Base-by-base conservation (phyloP, 2,113 vertebrate species). In the Onychorhynchus coronatus region DNA sequence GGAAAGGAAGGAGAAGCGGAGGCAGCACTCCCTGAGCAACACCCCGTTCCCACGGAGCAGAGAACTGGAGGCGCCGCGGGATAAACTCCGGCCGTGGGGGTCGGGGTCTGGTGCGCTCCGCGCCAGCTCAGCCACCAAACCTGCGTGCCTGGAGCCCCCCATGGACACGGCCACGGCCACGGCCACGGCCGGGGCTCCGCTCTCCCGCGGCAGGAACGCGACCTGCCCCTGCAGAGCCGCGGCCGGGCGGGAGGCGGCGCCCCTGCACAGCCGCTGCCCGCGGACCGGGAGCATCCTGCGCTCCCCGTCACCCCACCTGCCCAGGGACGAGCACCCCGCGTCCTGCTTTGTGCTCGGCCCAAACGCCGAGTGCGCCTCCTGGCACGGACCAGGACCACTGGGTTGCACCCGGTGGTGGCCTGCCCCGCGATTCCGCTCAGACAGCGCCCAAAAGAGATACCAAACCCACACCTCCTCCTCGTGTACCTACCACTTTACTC, bases 321-420 rank as follows among this genome's bases (percentile, higher is more conserved):
- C 2, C 0, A 0, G 7, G 1, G 4, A 12, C 21, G 28, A n/a
- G 30, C 21, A 6, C 3, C 14, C 23, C 5, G 1, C 55, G 17
- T 41, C 62, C 6, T 3, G 1, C 33, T 41, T 58, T 18, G 12
- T 1, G n/a, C 42, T 68, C 49, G 47, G 75, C 72, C 24, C 0
- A 1, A 24, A n/a, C 0, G 0, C 27, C 6, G 8, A 20, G 46
- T 1, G 18, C 3, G 0, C n/a, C 21, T 55, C 24, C 74, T 4
- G 6, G 47, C 25, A 30, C 0, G 0, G 50, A 33, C 20, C 55
- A 9, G 0, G 0, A 1, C 1, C 3, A 17, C 46, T 4, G 0
- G 5, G 30, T 1, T 5, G 41, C 28, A 37, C 14, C 19, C 85
- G 33, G 41, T 0, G 1, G 25, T 15, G 20, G 9, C 30, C 85